Percentiles rank a stretch among this genome's conserved stretches.
Evolutionary conservation across 92 coral and sea anemone species (phyloP).

Genomic region (Phymanthus crucifer): DNA sequence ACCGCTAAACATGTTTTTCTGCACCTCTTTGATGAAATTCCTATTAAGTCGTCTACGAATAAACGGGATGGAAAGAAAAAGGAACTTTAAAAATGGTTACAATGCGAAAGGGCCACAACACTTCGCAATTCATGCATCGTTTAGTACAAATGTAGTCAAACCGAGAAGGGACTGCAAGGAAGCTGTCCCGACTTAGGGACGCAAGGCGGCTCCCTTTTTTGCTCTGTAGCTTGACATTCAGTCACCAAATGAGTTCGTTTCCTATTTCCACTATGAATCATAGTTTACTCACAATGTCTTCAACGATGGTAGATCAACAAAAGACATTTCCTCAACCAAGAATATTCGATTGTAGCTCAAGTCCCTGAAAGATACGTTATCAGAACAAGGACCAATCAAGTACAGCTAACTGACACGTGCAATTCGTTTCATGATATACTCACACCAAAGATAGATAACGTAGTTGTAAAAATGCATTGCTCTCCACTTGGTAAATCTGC

Average conservation of each 20-base stretch:
- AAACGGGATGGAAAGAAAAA: neutral
- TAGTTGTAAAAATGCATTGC: conserved; percentile 5
- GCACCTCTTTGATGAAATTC: neutral
- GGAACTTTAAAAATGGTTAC: neutral
- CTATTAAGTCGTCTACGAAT: neutral
- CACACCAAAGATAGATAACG: conserved; percentile 9
- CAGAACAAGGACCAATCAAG: no score
- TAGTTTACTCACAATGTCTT: neutral
- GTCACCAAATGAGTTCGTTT: neutral
- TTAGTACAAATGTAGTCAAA: no score
- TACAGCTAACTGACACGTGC: no score
- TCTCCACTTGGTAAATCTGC: conserved; percentile 25
- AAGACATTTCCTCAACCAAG: neutral
- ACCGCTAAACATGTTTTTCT: neutral
- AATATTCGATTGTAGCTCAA: conserved; percentile 33
- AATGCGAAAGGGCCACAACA: neutral
- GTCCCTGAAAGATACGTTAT: conserved; percentile 26
- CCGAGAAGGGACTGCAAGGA: no score
- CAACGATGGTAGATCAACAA: neutral
- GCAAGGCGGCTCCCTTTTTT: no score
- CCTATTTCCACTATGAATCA: neutral
- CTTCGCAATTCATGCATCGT: neutral
- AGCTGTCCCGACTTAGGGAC: no score
- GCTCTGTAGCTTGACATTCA: neutral
- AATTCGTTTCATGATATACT: neutral